These are phyloP conservation scores for Branchellion lobata DNA, from an alignment of 2,888 invertebrate genomes.

Conservation along the genomic window DNA sequence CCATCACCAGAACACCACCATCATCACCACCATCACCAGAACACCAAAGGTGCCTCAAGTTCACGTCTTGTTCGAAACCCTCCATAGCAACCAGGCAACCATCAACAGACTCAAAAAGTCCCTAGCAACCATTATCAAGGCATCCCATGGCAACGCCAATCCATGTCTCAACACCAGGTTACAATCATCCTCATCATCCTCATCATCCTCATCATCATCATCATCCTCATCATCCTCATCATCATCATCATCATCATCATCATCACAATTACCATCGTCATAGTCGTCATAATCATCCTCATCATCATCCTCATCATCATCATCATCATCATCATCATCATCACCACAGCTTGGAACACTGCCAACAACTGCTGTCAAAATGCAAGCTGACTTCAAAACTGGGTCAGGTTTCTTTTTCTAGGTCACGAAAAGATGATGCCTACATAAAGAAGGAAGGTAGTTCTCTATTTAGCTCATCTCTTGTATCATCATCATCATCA, in stretches of 20 bases:
- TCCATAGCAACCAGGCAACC: constrained; percentile 34
- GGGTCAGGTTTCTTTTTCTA: not conserved
- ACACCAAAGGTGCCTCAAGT: constrained; percentile 21
- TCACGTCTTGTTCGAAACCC: constrained; percentile 31
- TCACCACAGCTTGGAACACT: not conserved
- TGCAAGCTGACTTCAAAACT: not conserved
- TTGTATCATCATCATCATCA: constrained; percentile 27
- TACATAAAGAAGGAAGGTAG: constrained; percentile 7
- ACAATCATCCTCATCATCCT: too few species aligned
- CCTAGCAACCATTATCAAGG: not conserved
- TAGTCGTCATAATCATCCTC: too few species aligned
- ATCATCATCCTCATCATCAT: too few species aligned
- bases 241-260: too few species aligned
- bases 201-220: too few species aligned
- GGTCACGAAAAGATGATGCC: not conserved
- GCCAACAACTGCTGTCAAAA: constrained; percentile 3
- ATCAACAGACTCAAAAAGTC: not conserved
- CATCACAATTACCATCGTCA: too few species aligned
- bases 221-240: too few species aligned
- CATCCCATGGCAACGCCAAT: not conserved
- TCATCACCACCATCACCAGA: not conserved
- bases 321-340: too few species aligned
- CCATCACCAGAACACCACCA: too few species aligned
- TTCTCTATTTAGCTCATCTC: not conserved
- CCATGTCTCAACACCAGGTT: constrained; percentile 4